Base-by-base conservation (phyloP, 2,888 invertebrate genomes). In the Caradrina clavipalpis region DNA sequence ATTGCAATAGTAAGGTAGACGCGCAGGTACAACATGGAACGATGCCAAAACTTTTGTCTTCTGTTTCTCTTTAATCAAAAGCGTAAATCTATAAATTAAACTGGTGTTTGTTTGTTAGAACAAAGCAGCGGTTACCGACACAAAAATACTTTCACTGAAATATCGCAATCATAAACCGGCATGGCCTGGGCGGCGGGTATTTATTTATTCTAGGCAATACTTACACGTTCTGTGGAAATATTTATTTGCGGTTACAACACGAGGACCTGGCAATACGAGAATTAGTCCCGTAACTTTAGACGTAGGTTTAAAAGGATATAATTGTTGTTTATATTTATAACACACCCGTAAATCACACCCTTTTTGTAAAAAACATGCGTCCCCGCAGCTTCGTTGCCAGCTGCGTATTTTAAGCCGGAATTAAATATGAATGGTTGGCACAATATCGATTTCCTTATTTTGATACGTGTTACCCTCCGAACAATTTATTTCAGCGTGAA, bases 71-170 rank as follows among this genome's bases (percentile, higher is more conserved):
- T 85, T 86, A 88, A 88, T 88, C 85, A 87, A 84, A 87, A 73
- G 59, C 81, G 78, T 86, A 81, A 81, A 82, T 80, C 85, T 81
- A 87, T 88, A 87, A 90, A 90, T 89, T 90, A 89, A 86, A 84
- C 78, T 82, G 68, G 83, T 86, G 82, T 87, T 87, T 87, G 84
- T 87, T 87, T 85, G 83, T 83, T 82, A 86, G 78, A 86, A 87
- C 87, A 86, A 85, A 83, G 78, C 87, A 69, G 85, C 76, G 84
- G 89, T 89, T 88, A 82, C 88, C 81, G 82, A 87, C 86, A 86
- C 87, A 85, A 89, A 92, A 92, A 93, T 90, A 91, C 90, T 91
- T 92, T 91, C 88, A 89, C 87, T 83, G 80, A 91, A 93, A 92
- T 90, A 91, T 88, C 87, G 84, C 89, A 89, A 89, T 90, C 89